Evolutionary conservation across 2,797 vertebrate genomes (phyloP).

Genomic region (Leptoclinus maculatus): DNA sequence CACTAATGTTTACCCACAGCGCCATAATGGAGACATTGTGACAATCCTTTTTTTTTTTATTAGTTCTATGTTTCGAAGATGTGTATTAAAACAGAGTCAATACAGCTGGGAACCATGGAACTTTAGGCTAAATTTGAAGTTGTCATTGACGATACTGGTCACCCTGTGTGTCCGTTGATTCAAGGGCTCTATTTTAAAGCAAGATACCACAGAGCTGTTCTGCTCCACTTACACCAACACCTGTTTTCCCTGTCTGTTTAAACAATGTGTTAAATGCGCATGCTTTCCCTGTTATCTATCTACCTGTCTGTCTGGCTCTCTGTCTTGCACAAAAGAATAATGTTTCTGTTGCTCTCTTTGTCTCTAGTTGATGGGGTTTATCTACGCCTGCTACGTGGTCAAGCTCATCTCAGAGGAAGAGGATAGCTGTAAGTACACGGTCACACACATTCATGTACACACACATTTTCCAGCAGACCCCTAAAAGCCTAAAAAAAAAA

Average conservation of each 20-base stretch:
- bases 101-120: constrained; percentile 21
- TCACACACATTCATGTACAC: constrained; percentile 14
- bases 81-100: constrained; percentile 16
- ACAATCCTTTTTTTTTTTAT: background rate
- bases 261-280: constrained; percentile 41
- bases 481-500: background rate
- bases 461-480: background rate
- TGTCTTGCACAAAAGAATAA: constrained; percentile 12
- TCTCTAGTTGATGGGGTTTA: constrained; percentile 96
- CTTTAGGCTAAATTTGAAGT: constrained; percentile 49
- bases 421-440: constrained; percentile 96
- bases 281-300: constrained; percentile 6
- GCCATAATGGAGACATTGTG: constrained; percentile 13
- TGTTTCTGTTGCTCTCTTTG: constrained; percentile 41
- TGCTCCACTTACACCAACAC: constrained; percentile 73
- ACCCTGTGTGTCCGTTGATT: constrained; percentile 30
- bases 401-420: constrained; percentile 99
- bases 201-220: constrained; percentile 58
- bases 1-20: constrained; percentile 25
- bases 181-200: constrained; percentile 61
- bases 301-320: background rate
- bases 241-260: constrained; percentile 65
- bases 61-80: constrained; percentile 12
- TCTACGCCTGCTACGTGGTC: constrained; percentile 99
- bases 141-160: constrained; percentile 50